Evolutionary conservation across 2,113 vertebrate species (phyloP), one percentile per base, ranked within the genome.

Genomic region (Trematomus loennbergii): DNA sequence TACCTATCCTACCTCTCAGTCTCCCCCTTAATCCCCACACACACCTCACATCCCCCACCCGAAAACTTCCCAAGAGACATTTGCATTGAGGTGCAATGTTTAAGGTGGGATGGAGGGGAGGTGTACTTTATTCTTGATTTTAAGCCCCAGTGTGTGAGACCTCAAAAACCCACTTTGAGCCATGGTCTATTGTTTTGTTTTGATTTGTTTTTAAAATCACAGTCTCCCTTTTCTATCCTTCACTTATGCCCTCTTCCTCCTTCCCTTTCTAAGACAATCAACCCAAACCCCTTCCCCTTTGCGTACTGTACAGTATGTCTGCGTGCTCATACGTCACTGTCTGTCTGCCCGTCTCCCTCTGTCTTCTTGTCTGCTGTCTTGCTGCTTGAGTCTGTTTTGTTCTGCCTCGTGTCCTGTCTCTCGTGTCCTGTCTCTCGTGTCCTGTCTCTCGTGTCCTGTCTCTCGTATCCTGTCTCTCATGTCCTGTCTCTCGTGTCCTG

Each of bases 101-200:
- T 60, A 74, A 81, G 64, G 79, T 18, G 71, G 85, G 72, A 77
- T 84, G 83, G 64, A 72, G 52, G 81, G 62, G 66, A 91, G 76
- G 53, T 85, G 79, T 80, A 81, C 71, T 85, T 75, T 69, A 89
- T 79, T 94, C 91, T 92, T 93, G 89, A 88, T 95, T 95, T 94
- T 93, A 95, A 95, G 94, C 94, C 95, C 93, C 91, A 93, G 89
- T 95, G 95, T 95, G 95, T 88, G 94, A 95, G 93, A 94, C 82
- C 80, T 91, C 82, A 85, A 93, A 33, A 92, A 93, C 88, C 86
- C 89, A 90, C 89, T 92, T 92, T 92, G 75, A 92, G 86, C 80
- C 93, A 93, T 92, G 83, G 69, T 87, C 75, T 94, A 95, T 82
- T 53, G 25, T 15, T 74, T 79, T 49, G 0, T 49, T 81, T 89